phyloP scores from a whole-genome alignment of 2,113 vertebrate species.

The Thermophis baileyi region DNA sequence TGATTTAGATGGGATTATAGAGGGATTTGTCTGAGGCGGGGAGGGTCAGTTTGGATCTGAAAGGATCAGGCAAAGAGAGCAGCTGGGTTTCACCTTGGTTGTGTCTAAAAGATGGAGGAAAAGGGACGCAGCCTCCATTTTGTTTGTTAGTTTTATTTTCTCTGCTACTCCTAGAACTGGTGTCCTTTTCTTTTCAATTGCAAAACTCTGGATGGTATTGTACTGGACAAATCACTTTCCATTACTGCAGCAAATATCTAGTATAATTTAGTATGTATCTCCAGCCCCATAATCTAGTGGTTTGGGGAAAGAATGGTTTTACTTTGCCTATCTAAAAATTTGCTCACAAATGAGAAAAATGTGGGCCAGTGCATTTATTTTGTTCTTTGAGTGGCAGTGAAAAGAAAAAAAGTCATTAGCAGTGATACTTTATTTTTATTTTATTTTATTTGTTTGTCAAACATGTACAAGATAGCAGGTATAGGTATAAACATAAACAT shows the following conservation, averaged over 20 bases:
- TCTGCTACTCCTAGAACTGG: not conserved
- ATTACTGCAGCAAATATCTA: not conserved
- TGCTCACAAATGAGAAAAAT: not conserved
- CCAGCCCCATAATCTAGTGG: not conserved
- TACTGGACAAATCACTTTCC: not conserved
- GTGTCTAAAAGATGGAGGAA: not conserved
- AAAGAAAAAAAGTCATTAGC: not conserved
- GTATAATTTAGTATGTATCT: not conserved
- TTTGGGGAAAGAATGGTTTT: not conserved
- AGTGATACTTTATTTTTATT: too few relatives aligned
- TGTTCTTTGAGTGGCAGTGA: not conserved
- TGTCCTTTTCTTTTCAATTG: not conserved
- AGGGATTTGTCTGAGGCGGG: not conserved
- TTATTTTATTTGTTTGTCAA: too few relatives aligned
- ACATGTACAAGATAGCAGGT: too few relatives aligned
- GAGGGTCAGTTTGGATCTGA: not conserved
- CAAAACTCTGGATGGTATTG: not conserved
- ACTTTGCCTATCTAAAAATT: not conserved
- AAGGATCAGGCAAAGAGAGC: not conserved
- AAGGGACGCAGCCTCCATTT: not conserved
- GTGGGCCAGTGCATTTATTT: not conserved
- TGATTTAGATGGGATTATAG: not conserved
- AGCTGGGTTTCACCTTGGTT: not conserved
- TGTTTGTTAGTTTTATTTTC: not conserved
- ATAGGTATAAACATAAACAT: too few relatives aligned